These are phyloP conservation scores for Phrixothrix hirtus DNA, from an alignment of 2,888 invertebrate species.

Conservation along the genomic window DNA sequence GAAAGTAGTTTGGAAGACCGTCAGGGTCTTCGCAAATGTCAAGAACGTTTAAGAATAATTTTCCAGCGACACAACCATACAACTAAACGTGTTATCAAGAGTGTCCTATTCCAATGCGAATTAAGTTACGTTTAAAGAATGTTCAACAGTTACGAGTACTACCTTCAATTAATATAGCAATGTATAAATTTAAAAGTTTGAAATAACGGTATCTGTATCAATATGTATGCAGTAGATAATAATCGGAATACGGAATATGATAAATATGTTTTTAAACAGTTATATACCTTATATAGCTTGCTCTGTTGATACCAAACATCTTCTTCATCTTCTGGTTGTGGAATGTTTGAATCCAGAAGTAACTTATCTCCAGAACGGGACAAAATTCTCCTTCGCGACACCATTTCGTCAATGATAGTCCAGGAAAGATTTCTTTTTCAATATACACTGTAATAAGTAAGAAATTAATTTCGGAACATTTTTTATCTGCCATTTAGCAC, in stretches of 20 bases:
- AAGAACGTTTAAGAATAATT: slow-evolving; percentile 42
- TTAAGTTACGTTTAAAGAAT: too few relatives aligned
- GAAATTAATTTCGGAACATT: too few relatives aligned
- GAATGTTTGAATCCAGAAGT: slow-evolving; percentile 77
- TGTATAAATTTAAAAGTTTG: neutral
- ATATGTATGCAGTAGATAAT: too few relatives aligned
- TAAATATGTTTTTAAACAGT: neutral
- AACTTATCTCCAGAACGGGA: slow-evolving; percentile 92
- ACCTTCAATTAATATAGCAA: slow-evolving; percentile 19
- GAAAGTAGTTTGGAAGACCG: slow-evolving; percentile 52
- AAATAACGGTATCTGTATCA: too few relatives aligned
- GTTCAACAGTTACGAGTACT: slow-evolving; percentile 17
- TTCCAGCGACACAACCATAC: slow-evolving; percentile 16
- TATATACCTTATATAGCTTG: slow-evolving; percentile 85
- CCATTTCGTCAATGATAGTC: slow-evolving; percentile 63
- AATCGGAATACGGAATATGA: neutral
- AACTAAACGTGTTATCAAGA: too few relatives aligned
- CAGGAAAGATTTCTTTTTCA: slow-evolving; percentile 8
- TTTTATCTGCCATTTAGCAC: too few relatives aligned
- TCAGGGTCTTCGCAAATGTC: slow-evolving; percentile 55
- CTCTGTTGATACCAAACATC: slow-evolving; percentile 95
- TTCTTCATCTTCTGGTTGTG: slow-evolving; percentile 78
- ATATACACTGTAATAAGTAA: too few relatives aligned
- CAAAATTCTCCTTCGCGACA: slow-evolving; percentile 87
- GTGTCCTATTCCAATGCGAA: too few relatives aligned